Conservation (phyloP, 2,888 invertebrate genomes). For the Entomobrya proxima region DNA sequence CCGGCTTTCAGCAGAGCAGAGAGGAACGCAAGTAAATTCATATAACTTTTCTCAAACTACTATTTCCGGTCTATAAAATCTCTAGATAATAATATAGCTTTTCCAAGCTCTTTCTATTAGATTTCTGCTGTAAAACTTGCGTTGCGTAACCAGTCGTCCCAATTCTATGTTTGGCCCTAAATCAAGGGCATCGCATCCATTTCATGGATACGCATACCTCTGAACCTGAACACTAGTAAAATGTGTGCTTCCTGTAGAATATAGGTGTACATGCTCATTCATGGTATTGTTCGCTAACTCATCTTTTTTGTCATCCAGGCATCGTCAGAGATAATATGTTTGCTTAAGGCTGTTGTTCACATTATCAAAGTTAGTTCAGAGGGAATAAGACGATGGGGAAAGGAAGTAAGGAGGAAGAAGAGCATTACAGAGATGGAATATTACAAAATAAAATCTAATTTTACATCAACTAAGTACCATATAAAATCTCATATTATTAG, state of each 20-base stretch:
- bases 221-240: too few relatives aligned
- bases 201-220: too few relatives aligned
- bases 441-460: conserved; percentile 62
- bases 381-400: neutral
- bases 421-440: conserved; percentile 13
- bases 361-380: conserved; percentile 34
- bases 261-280: neutral
- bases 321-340: conserved; percentile 2
- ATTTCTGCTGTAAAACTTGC: neutral
- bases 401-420: neutral
- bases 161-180: too few relatives aligned
- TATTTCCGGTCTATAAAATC: conserved; percentile 7
- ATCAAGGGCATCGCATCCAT: too few relatives aligned
- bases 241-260: neutral
- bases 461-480: conserved; percentile 55
- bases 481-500: conserved; percentile 54
- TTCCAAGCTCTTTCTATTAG: neutral
- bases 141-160: too few relatives aligned
- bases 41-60: conserved; percentile 26
- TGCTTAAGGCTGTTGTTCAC: conserved; percentile 42
- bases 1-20: neutral
- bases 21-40: neutral
- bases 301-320: conserved; percentile 51
- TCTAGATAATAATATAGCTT: neutral
- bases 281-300: conserved; percentile 15